Evolutionary conservation across 2,888 invertebrate genomes (phyloP).

Genomic region (Drosophila birchii): DNA sequence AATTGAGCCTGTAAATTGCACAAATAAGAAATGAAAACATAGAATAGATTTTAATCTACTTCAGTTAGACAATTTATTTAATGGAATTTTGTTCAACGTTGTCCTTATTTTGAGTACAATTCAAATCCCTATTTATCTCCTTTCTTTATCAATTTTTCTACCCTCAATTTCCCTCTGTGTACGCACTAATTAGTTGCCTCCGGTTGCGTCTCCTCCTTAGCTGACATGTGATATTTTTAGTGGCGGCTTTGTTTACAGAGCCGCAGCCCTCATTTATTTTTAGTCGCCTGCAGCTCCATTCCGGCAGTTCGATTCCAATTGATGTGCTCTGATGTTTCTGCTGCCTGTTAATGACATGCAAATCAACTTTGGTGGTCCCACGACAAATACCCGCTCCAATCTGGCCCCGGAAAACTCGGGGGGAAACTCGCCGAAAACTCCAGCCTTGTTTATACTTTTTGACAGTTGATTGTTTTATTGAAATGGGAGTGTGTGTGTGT

Average conservation of each 20-base stretch:
- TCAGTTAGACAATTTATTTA: too few species aligned
- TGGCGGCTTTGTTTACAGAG: slow-evolving; percentile 63
- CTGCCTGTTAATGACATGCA: slow-evolving; percentile 71
- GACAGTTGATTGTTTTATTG: slow-evolving; percentile 71
- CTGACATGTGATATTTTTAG: slow-evolving; percentile 73
- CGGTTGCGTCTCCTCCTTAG: slow-evolving; percentile 25
- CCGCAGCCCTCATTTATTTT: slow-evolving; percentile 55
- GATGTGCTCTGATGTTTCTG: slow-evolving; percentile 6
- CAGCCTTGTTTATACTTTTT: slow-evolving; percentile 52
- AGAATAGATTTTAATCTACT: too few species aligned
- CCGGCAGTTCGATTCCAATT: slow-evolving; percentile 52
- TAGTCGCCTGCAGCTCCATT: slow-evolving; percentile 55
- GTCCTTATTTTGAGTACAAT: too few species aligned
- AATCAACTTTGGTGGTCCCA: slow-evolving; percentile 73
- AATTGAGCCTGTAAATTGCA: background rate
- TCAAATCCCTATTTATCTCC: background rate
- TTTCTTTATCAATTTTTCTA: background rate
- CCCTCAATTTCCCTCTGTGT: background rate
- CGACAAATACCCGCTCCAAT: slow-evolving; percentile 29
- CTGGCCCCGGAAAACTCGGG: background rate
- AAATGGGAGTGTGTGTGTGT: slow-evolving; percentile 42
- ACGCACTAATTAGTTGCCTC: slow-evolving; percentile 34
- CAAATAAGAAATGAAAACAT: too few species aligned
- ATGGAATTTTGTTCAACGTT: too few species aligned
- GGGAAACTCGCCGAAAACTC: slow-evolving; percentile 14